Evolutionary conservation across 1,140 invertebrate genomes (phyloP).

Genomic region (Microplitis mediator): DNA sequence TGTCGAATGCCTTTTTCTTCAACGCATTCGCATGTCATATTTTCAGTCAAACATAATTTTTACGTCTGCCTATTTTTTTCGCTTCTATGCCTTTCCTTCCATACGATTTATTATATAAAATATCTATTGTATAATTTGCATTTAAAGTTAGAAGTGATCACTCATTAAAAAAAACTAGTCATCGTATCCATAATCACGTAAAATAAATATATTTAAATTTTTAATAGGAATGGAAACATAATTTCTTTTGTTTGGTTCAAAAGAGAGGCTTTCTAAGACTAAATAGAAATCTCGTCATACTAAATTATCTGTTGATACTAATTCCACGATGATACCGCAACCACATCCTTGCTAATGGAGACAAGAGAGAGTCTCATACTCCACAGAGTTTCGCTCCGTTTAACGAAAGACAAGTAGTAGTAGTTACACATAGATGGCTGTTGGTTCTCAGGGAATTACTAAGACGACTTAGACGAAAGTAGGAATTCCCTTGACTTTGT

Average conservation of each 20-base stretch:
- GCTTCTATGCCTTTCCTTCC: neutral
- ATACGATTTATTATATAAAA: neutral
- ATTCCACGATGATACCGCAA: no score
- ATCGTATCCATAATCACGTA: no score
- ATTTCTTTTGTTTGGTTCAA: no score
- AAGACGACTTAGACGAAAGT: conserved; percentile 20
- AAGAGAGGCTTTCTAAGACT: no score
- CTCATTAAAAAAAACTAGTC: no score
- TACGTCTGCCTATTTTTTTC: neutral
- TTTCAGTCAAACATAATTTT: neutral
- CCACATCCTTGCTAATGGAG: conserved; percentile 37
- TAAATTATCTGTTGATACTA: no score
- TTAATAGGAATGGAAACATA: neutral
- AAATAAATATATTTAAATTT: neutral
- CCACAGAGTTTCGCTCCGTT: conserved; percentile 19
- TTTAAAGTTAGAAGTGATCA: no score
- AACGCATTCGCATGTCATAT: neutral
- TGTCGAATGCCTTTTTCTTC: conserved; percentile 1
- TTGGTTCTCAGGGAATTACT: conserved; percentile 22
- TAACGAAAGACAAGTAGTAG: conserved; percentile 15
- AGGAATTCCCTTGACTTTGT: neutral
- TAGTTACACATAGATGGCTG: conserved; percentile 5
- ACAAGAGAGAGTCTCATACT: conserved; percentile 26
- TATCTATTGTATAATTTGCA: no score
- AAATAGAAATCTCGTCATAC: no score